Base-by-base conservation (phyloP, 1,140 invertebrate species). In the Schlechtendalia chinensis region DNA sequence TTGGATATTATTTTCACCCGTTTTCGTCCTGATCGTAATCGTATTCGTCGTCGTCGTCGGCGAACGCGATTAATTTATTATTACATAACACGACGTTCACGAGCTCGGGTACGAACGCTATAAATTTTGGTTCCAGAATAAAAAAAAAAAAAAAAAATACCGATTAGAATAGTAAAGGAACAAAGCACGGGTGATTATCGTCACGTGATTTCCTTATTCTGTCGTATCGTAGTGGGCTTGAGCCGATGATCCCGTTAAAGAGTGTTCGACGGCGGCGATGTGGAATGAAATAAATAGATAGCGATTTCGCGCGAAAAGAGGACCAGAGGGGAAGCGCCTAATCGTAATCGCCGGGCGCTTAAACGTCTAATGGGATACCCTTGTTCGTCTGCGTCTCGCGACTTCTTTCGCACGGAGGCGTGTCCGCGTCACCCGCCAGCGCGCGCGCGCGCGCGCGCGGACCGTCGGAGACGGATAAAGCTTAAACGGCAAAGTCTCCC, bases 231-330 rank as follows among this genome's bases (percentile, higher is more conserved):
- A 14, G 45, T 27, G 27, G 67, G 24, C 67, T 58, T 77, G 45
- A 77, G 74, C 74, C 32, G 54, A 59, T 77, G 32, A 77, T 77
- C 74, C 74, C 45, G 58, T 77, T 77, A 77, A 77, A 77, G 59
- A 77, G 74, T 77, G 54, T 59, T 59, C 29, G 32, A 22, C 29
- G 72, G 5, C 56, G 74, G 56, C 54, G 74, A 39, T 17, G 56
- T 27, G 74, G 74, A 77, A 77, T 59, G 56, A 77, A 59, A 77
- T 45, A 77, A 58, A 77, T 77, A 77, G 74, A 77, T 59, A 77
- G 74, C 74, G 32, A 75, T 56, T 75, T n/a, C 72, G 27, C 54
- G 50, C 11, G 29, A 32, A 56, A 75, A 32, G 53, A 58, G 72
- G 63, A 65, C 63, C 63, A 19, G 24, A 69, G 47, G 24, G 65